A percentile compares a stretch with the other conserved stretches of the same genome.
Conservation (phyloP, 2,797 vertebrate species). For the Sphenodon punctatus region DNA sequence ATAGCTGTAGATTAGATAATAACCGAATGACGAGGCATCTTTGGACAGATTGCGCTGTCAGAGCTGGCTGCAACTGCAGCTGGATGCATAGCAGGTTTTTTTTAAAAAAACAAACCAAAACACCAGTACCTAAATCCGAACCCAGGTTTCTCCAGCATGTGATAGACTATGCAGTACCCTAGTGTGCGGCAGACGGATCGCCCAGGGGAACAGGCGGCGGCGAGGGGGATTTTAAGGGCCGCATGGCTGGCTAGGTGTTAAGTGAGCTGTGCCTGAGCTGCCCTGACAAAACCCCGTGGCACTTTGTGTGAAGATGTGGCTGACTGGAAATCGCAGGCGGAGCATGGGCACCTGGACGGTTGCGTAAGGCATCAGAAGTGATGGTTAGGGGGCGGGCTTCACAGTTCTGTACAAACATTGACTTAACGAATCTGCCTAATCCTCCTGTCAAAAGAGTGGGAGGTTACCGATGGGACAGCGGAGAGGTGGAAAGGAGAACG, state of each 20-base stretch:
- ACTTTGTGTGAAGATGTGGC: background rate
- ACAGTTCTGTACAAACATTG: background rate
- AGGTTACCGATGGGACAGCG: background rate
- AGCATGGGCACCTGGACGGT: no score
- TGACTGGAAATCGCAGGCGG: background rate
- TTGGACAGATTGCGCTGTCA: background rate
- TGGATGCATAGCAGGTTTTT: background rate
- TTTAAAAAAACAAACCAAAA: no score
- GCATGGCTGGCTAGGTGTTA: background rate
- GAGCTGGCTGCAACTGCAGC: background rate
- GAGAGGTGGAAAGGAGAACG: background rate
- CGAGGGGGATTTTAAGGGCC: background rate
- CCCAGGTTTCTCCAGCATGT: background rate
- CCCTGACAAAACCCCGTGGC: background rate
- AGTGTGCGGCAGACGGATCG: background rate
- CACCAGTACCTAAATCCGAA: no score
- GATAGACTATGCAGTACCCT: background rate
- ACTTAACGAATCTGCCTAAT: background rate
- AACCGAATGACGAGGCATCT: background rate
- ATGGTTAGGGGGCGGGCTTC: no score
- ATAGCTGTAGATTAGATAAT: background rate
- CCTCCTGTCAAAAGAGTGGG: background rate
- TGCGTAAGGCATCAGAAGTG: no score
- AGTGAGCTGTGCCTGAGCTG: background rate
- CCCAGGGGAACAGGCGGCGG: no score